Conservation (phyloP, 2,113 vertebrate species). For the Neogobius melanostomus region DNA sequence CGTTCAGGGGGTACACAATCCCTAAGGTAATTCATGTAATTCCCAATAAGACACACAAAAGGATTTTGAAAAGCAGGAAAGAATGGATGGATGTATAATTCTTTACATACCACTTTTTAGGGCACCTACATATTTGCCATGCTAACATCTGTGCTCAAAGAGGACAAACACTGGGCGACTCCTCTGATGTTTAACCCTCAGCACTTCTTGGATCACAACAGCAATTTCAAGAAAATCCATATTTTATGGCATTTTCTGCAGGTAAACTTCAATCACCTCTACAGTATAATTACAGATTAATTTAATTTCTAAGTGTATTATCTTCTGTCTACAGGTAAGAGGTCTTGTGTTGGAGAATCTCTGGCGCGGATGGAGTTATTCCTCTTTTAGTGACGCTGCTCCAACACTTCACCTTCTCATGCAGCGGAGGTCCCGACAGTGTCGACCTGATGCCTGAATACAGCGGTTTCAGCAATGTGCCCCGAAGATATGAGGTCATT, state of each 20-base stretch:
- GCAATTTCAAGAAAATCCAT: conserved; percentile 14
- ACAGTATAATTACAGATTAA: neutral
- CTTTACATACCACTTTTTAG: neutral
- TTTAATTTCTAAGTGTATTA: neutral
- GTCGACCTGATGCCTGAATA: conserved; percentile 64
- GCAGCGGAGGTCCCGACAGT: conserved; percentile 52
- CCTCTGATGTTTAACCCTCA: conserved; percentile 5
- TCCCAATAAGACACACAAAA: neutral
- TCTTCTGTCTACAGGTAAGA: conserved; percentile 62
- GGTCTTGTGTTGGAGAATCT: conserved; percentile 75
- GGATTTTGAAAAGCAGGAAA: neutral
- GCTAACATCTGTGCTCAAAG: conserved; percentile 12
- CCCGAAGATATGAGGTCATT: conserved; percentile 57
- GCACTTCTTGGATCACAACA: conserved; percentile 14
- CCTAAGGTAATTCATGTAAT: conserved; percentile 61
- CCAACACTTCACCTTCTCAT: conserved; percentile 72
- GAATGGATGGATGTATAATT: neutral
- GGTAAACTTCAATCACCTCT: neutral
- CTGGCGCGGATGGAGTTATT: conserved; percentile 81
- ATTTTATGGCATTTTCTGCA: conserved; percentile 11
- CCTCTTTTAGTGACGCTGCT: conserved; percentile 73
- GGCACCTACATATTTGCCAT: conserved; percentile 8
- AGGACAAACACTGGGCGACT: conserved; percentile 8
- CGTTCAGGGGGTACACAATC: conserved; percentile 69
- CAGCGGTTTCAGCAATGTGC: conserved; percentile 66